Percentiles rank a stretch among this genome's conserved stretches.
Conservation (phyloP, 1,140 invertebrate species). For the Papilio polytes region DNA sequence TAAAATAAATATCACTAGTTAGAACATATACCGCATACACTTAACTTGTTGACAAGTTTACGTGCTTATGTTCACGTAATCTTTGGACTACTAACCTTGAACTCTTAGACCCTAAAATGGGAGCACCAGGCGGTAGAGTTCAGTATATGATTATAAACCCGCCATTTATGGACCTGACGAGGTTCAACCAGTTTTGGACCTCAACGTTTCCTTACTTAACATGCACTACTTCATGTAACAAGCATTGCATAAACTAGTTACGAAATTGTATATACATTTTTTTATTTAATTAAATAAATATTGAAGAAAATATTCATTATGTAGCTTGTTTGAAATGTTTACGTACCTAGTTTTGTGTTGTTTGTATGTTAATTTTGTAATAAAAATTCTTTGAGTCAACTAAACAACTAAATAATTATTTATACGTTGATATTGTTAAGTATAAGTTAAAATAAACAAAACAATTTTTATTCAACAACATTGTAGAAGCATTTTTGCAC, state of each 20-base stretch:
- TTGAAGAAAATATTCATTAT: background rate
- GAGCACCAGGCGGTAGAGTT: slow-evolving; percentile 45
- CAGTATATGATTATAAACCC: slow-evolving; percentile 32
- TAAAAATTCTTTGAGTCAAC: too few relatives aligned
- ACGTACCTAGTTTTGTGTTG: background rate
- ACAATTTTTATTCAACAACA: too few relatives aligned
- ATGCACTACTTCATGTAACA: slow-evolving; percentile 15
- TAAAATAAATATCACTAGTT: background rate
- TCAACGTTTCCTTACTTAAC: slow-evolving; percentile 8
- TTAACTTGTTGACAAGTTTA: slow-evolving; percentile 9
- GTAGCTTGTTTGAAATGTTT: background rate
- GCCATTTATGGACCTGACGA: slow-evolving; percentile 9
- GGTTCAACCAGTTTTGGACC: slow-evolving; percentile 32
- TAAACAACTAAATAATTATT: too few relatives aligned
- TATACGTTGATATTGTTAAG: too few relatives aligned
- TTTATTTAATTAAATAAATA: background rate
- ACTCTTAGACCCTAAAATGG: slow-evolving; percentile 48
- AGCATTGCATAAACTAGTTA: slow-evolving; percentile 14
- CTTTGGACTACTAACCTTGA: slow-evolving; percentile 52
- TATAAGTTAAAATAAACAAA: too few relatives aligned
- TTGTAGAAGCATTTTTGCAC: too few relatives aligned
- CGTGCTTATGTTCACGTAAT: background rate
- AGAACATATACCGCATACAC: background rate
- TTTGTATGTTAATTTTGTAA: background rate
- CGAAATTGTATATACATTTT: background rate